phyloP scores from a whole-genome alignment of 2,888 invertebrate species.

The Heliconius charithonia region DNA sequence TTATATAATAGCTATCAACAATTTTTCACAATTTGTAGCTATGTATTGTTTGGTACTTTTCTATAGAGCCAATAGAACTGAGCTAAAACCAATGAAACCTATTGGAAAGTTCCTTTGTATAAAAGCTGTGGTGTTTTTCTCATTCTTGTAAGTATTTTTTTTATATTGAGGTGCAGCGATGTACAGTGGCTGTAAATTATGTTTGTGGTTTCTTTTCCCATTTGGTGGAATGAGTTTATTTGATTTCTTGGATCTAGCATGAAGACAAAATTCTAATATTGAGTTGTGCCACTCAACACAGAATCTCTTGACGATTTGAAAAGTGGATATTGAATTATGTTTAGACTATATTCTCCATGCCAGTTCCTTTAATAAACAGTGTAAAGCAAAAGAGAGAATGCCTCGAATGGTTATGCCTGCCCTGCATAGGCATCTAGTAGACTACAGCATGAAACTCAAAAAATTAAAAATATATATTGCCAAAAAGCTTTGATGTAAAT shows the following conservation, averaged over 20 bases:
- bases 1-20: conserved; percentile 94
- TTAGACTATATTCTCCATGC: too few species aligned
- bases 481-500: too few species aligned
- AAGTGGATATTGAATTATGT: not conserved
- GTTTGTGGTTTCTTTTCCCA: not conserved
- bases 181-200: not conserved
- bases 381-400: not conserved
- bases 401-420: not conserved
- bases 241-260: not conserved
- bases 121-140: conserved; percentile 98
- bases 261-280: not conserved
- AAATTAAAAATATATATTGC: not conserved
- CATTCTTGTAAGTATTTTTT: conserved; percentile 93
- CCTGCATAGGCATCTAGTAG: not conserved
- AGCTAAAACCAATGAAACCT: conserved; percentile 95
- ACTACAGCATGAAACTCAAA: not conserved
- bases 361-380: not conserved
- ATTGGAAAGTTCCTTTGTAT: conserved; percentile 98
- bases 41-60: conserved; percentile 98
- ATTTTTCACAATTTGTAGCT: conserved; percentile 96
- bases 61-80: conserved; percentile 93
- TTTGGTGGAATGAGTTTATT: not conserved
- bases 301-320: not conserved
- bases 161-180: not conserved
- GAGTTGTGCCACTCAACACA: not conserved